Conservation (phyloP, 1,140 invertebrate genomes). For the Brachionus paranguensis region DNA sequence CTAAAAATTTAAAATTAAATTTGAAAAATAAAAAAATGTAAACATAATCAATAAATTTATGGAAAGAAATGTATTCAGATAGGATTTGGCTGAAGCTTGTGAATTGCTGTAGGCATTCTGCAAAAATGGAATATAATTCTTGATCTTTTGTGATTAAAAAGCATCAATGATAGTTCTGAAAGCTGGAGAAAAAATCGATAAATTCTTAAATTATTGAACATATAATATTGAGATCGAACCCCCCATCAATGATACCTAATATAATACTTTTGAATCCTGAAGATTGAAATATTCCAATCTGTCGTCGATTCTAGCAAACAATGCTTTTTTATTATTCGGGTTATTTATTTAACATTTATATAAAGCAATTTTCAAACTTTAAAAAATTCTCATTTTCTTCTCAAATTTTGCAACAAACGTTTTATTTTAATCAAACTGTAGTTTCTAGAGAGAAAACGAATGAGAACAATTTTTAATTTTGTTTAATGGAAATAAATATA, state of each 20-base stretch:
- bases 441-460: background rate
- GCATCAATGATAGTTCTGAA: background rate
- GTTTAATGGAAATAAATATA: background rate
- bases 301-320: background rate
- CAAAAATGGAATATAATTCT: background rate
- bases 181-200: constrained; percentile 17
- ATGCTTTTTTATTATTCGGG: background rate
- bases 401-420: background rate
- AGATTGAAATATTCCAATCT: background rate
- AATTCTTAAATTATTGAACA: background rate
- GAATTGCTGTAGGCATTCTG: background rate
- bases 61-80: background rate
- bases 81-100: background rate
- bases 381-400: background rate
- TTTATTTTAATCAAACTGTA: background rate
- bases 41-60: background rate
- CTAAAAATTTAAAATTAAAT: background rate
- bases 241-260: constrained; percentile 2
- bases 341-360: constrained; percentile 28
- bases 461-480: background rate
- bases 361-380: background rate
- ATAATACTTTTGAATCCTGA: constrained; percentile 22
- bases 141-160: constrained; percentile 3
- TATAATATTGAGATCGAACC: background rate
- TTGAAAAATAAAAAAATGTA: background rate